Percentiles rank a stretch among this genome's conserved stretches.
These are phyloP conservation scores for Tachysurus vachellii DNA, from an alignment of 2,113 vertebrate genomes.

Conservation along the genomic window DNA sequence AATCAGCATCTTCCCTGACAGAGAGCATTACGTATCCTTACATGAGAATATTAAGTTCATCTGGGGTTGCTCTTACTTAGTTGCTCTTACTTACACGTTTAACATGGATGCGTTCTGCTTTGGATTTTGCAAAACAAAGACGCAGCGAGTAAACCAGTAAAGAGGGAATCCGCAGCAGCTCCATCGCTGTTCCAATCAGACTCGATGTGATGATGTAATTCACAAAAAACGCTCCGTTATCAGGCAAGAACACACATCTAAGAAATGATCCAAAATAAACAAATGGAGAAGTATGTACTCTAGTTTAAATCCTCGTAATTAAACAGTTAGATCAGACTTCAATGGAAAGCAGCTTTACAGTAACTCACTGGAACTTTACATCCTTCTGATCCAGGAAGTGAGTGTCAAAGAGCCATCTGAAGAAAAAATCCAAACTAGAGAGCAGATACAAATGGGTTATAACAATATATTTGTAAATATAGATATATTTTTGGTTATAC, in stretches of 20 bases:
- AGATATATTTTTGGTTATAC: not conserved
- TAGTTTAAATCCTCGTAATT: not conserved
- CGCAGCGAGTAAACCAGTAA: constrained; percentile 83
- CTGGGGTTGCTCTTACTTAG: constrained; percentile 58
- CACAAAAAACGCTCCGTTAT: constrained; percentile 95
- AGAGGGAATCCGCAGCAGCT: constrained; percentile 85
- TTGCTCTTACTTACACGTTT: constrained; percentile 76
- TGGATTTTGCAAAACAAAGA: constrained; percentile 89
- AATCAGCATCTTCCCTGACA: not conserved
- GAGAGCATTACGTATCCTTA: not conserved
- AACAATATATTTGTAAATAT: not conserved
- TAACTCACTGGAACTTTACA: constrained; percentile 94
- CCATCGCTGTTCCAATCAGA: constrained; percentile 89
- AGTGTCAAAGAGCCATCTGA: constrained; percentile 93
- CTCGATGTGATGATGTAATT: constrained; percentile 94
- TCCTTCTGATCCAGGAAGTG: constrained; percentile 84
- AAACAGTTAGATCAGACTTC: not conserved
- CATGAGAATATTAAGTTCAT: not conserved
- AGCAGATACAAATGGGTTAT: constrained; percentile 6
- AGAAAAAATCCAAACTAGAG: constrained; percentile 87
- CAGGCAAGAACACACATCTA: constrained; percentile 95
- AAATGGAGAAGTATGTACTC: not conserved
- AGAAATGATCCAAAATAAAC: not conserved
- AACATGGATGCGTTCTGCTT: constrained; percentile 89
- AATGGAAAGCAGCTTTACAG: not conserved